These are phyloP conservation scores for Montipora capricornis DNA, from an alignment of 64 coral and sea anemone species.

Conservation along the genomic window DNA sequence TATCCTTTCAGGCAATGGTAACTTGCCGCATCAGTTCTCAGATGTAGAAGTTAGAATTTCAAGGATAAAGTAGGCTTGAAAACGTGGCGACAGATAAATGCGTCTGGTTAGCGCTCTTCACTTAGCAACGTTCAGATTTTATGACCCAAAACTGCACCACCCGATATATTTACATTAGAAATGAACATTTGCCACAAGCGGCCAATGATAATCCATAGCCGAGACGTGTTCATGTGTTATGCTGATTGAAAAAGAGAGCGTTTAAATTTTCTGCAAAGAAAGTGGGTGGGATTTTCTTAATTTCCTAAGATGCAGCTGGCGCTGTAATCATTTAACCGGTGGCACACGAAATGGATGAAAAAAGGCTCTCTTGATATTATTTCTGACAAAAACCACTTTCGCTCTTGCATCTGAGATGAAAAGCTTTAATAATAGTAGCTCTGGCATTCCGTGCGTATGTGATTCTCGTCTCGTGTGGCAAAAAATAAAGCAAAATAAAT, in stretches of 20 bases:
- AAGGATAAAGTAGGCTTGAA: neutral
- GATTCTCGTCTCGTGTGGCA: too few species aligned
- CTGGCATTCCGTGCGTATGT: too few species aligned
- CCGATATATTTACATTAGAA: constrained; percentile 50
- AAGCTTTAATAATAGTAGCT: too few species aligned
- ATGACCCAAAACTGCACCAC: neutral
- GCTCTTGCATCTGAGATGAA: too few species aligned
- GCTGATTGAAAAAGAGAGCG: constrained; percentile 11
- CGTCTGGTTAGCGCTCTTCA: constrained; percentile 26
- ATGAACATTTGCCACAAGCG: constrained; percentile 15
- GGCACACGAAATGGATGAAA: neutral
- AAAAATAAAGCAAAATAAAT: too few species aligned
- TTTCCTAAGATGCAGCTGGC: neutral
- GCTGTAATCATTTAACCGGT: neutral
- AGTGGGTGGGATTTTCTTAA: neutral
- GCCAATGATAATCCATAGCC: neutral
- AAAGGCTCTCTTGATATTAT: neutral
- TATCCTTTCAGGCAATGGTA: neutral
- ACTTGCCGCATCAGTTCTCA: neutral
- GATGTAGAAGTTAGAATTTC: neutral
- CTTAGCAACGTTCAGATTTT: constrained; percentile 14
- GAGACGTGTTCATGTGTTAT: constrained; percentile 12
- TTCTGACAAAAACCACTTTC: too few species aligned
- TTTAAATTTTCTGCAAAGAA: neutral
- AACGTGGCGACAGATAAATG: neutral